Evolutionary conservation across 2,797 vertebrate genomes (phyloP).

Genomic region (Amblyraja radiata): DNA sequence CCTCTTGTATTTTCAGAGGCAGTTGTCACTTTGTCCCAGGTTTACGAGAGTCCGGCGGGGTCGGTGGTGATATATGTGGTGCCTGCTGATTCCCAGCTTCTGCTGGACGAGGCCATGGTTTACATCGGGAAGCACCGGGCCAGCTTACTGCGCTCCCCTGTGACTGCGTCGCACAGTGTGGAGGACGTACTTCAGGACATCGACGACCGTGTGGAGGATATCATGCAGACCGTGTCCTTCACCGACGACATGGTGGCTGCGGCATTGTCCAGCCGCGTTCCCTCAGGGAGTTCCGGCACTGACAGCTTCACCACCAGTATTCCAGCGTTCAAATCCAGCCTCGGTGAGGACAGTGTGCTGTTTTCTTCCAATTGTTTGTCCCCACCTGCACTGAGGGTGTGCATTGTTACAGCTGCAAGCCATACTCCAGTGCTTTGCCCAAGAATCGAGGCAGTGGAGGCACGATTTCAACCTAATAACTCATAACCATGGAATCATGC

Average conservation of each 20-base stretch:
- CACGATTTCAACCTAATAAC: neutral
- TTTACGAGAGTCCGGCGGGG: slow-evolving; percentile 65
- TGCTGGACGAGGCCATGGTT: slow-evolving; percentile 63
- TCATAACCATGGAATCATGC: neutral
- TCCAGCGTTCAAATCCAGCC: slow-evolving; percentile 85
- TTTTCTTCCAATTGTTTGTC: neutral
- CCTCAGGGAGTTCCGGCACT: slow-evolving; percentile 59
- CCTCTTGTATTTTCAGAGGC: slow-evolving; percentile 59
- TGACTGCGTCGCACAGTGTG: slow-evolving; percentile 49
- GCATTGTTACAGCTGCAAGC: neutral
- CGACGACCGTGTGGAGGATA: slow-evolving; percentile 54
- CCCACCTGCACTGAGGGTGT: neutral
- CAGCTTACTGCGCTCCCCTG: slow-evolving; percentile 61
- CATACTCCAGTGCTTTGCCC: neutral
- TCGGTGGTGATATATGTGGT: slow-evolving; percentile 79
- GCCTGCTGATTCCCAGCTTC: slow-evolving; percentile 64
- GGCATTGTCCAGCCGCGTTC: slow-evolving; percentile 73
- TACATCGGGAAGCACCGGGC: slow-evolving; percentile 78
- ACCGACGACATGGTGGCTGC: slow-evolving; percentile 68
- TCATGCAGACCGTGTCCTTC: slow-evolving; percentile 80
- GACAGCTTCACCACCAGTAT: slow-evolving; percentile 69
- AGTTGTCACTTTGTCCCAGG: slow-evolving; percentile 61
- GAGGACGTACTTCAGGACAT: slow-evolving; percentile 59
- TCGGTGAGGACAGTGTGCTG: slow-evolving; percentile 58
- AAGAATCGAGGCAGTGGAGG: neutral